These are phyloP conservation scores for Caradrina clavipalpis DNA, from an alignment of 2,888 invertebrate genomes.

Conservation along the genomic window DNA sequence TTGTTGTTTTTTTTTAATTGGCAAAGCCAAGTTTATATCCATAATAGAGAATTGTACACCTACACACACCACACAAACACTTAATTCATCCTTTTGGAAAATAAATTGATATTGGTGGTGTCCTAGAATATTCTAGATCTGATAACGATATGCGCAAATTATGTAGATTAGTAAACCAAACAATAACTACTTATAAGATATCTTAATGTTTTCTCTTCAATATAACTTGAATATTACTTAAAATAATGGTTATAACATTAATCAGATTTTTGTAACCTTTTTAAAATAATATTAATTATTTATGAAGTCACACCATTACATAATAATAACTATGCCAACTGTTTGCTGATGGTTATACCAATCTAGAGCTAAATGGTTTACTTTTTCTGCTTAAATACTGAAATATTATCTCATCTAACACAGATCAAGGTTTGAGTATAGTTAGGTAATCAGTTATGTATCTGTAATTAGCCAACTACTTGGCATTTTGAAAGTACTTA, in stretches of 20 bases:
- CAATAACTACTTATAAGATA: conserved; percentile 12
- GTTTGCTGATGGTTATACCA: background rate
- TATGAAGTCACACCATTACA: background rate
- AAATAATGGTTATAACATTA: background rate
- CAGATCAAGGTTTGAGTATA: background rate
- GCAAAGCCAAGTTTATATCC: background rate
- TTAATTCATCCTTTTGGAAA: conserved; percentile 15
- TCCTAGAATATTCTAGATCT: conserved; percentile 23
- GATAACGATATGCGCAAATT: conserved; percentile 39
- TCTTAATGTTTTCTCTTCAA: conserved; percentile 15
- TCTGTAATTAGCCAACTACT: background rate
- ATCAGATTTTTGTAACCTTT: background rate
- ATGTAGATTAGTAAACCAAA: conserved; percentile 42
- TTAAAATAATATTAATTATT: background rate
- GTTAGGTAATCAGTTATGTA: background rate
- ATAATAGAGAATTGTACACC: conserved; percentile 27
- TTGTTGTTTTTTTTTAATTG: background rate
- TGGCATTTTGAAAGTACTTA: background rate
- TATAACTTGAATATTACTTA: background rate
- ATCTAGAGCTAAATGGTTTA: conserved; percentile 3
- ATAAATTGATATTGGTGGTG: conserved; percentile 5
- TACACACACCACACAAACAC: conserved; percentile 38
- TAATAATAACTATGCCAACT: conserved; percentile 3
- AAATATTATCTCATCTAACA: background rate
- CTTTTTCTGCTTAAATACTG: too few relatives aligned